A percentile compares a stretch with the other conserved stretches of the same genome.
Evolutionary conservation across 2,888 invertebrate genomes (phyloP).

Genomic region (Platerodrilus igneus): DNA sequence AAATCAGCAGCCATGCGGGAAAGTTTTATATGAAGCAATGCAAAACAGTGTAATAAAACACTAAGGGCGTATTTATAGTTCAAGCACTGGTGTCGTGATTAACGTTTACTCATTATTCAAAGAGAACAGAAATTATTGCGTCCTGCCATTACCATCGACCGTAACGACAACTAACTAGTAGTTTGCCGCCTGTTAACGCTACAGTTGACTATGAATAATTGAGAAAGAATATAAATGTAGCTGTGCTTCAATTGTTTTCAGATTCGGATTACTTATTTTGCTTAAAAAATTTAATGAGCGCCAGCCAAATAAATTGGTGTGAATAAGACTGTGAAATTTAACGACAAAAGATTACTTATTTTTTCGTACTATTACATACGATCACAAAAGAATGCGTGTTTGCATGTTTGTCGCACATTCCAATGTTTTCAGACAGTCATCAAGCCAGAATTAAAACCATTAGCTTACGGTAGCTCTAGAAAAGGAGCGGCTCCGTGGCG

Average conservation of each 20-base stretch:
- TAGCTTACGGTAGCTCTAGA: too few species aligned
- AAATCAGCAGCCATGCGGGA: slow-evolving; percentile 45
- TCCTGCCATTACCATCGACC: slow-evolving; percentile 39
- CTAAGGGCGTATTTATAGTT: slow-evolving; percentile 46
- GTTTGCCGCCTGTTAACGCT: slow-evolving; percentile 24
- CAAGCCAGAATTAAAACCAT: too few species aligned
- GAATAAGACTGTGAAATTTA: too few species aligned
- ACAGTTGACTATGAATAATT: slow-evolving; percentile 23
- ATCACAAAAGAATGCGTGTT: too few species aligned
- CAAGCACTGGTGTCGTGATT: slow-evolving; percentile 44
- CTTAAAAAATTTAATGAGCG: too few species aligned
- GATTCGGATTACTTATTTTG: too few species aligned
- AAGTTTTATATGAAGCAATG: slow-evolving; percentile 45
- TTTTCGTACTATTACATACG: too few species aligned
- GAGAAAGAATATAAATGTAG: slow-evolving; percentile 24
- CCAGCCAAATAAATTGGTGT: too few species aligned
- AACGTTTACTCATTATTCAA: slow-evolving; percentile 45
- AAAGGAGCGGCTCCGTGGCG: too few species aligned
- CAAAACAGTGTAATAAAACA: slow-evolving; percentile 46
- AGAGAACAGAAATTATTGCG: slow-evolving; percentile 40
- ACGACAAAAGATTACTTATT: too few species aligned
- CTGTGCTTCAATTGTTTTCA: slow-evolving; percentile 23
- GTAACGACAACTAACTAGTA: slow-evolving; percentile 33
- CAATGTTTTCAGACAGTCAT: too few species aligned
- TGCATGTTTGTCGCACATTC: too few species aligned